A percentile compares a stretch with the other conserved stretches of the same genome.
Evolutionary conservation across 2,888 invertebrate species (phyloP).

Genomic region (Incurvaria masculella): DNA sequence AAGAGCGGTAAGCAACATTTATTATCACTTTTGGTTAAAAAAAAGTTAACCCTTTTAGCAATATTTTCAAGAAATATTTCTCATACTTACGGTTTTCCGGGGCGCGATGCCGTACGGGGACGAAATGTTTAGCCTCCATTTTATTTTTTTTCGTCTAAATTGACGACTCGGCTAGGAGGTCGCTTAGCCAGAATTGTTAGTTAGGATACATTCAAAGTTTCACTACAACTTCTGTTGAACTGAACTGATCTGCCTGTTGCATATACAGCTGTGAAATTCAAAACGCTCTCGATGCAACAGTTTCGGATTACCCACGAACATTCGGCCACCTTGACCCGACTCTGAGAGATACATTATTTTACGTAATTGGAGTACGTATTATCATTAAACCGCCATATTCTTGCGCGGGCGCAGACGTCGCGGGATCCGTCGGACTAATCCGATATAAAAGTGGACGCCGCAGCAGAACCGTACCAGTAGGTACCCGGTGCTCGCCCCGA

Average conservation of each 20-base stretch:
- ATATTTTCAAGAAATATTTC: too few relatives aligned
- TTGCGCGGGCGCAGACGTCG: conserved; percentile 38
- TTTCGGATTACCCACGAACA: background rate
- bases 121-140: too few relatives aligned
- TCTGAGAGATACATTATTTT: conserved; percentile 36
- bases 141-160: too few relatives aligned
- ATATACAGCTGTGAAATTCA: too few relatives aligned
- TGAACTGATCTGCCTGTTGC: background rate
- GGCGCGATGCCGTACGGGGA: too few relatives aligned
- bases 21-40: too few relatives aligned
- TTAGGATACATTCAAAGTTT: too few relatives aligned
- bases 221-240: conserved; percentile 20
- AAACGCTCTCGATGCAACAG: background rate
- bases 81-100: too few relatives aligned
- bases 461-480: conserved; percentile 43
- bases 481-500: conserved; percentile 50
- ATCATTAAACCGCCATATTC: conserved; percentile 53
- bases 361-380: conserved; percentile 49
- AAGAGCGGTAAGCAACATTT: too few relatives aligned
- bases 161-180: too few relatives aligned
- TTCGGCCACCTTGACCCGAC: conserved; percentile 41
- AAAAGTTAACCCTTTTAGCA: too few relatives aligned
- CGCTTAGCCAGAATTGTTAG: too few relatives aligned
- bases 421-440: conserved; percentile 41
- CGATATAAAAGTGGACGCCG: conserved; percentile 48